Conservation (phyloP, 2,888 invertebrate species). For the Chrysopilus asiliformis region DNA sequence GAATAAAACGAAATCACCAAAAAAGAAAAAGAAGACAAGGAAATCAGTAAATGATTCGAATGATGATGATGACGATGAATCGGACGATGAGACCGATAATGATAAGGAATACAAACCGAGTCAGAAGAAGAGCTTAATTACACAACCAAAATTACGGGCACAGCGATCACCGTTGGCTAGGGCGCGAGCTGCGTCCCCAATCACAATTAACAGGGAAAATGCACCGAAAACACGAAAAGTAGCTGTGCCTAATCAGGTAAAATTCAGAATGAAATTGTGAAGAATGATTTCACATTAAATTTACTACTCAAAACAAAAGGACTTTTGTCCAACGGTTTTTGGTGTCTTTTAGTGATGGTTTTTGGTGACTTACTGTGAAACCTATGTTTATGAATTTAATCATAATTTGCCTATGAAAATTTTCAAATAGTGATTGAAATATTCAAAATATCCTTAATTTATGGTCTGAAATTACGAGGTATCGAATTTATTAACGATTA, state of each 20-base stretch:
- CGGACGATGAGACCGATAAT: constrained; percentile 7
- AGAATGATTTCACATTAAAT: no score
- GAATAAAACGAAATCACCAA: constrained; percentile 9
- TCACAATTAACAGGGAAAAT: constrained; percentile 18
- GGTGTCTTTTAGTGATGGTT: no score
- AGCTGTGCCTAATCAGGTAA: constrained; percentile 24
- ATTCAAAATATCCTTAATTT: no score
- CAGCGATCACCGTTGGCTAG: constrained; percentile 25
- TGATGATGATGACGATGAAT: constrained; percentile 17
- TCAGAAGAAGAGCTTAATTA: constrained; percentile 18
- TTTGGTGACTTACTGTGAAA: no score
- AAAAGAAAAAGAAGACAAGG: constrained; percentile 15
- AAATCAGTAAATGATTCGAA: constrained; percentile 8
- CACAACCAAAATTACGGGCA: constrained; percentile 16
- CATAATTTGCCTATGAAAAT: no score
- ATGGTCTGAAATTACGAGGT: no score
- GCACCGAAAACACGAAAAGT: constrained; percentile 21
- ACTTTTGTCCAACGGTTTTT: no score
- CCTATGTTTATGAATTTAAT: no score
- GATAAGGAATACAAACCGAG: constrained; percentile 23
- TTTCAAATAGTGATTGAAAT: no score
- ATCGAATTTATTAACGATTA: no score
- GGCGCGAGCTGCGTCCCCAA: constrained; percentile 25
- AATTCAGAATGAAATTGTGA: no score
- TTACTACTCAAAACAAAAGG: no score